Conservation (phyloP, 2,113 vertebrate genomes). For the Apus apus region DNA sequence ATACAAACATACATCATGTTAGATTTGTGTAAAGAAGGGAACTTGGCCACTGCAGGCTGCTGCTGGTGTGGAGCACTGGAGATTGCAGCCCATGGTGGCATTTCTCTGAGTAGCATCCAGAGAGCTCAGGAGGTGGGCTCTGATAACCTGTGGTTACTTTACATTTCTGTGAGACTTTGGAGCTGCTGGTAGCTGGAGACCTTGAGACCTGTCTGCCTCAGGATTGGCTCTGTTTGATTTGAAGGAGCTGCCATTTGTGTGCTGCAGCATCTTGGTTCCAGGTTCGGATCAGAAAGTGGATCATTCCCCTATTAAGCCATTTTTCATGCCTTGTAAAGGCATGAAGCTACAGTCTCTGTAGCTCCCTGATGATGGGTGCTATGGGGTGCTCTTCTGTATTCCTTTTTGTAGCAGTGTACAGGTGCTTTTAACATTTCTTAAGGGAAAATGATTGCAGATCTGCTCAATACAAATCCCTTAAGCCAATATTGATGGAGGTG, state of each 20-base stretch:
- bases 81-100: neutral
- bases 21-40: neutral
- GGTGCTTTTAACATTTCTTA: conserved; percentile 29
- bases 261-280: neutral
- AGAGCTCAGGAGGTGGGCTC: fast-evolving
- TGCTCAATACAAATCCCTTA: neutral
- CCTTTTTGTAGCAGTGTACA: neutral
- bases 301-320: neutral
- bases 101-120: neutral
- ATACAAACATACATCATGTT: conserved; percentile 34
- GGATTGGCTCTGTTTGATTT: neutral
- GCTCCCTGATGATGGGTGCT: neutral
- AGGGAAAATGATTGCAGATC: neutral
- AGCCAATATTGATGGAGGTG: neutral
- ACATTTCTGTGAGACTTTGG: neutral
- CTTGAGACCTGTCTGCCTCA: fast-evolving
- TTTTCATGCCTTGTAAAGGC: neutral
- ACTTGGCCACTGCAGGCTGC: neutral
- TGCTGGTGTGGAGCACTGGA: neutral
- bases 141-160: neutral
- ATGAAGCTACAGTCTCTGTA: neutral
- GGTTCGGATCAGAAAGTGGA: neutral
- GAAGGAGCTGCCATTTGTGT: neutral
- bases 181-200: neutral
- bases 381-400: neutral